These are phyloP conservation scores for Yponomeuta evonymella DNA, from an alignment of 2,888 invertebrate genomes.

Conservation along the genomic window DNA sequence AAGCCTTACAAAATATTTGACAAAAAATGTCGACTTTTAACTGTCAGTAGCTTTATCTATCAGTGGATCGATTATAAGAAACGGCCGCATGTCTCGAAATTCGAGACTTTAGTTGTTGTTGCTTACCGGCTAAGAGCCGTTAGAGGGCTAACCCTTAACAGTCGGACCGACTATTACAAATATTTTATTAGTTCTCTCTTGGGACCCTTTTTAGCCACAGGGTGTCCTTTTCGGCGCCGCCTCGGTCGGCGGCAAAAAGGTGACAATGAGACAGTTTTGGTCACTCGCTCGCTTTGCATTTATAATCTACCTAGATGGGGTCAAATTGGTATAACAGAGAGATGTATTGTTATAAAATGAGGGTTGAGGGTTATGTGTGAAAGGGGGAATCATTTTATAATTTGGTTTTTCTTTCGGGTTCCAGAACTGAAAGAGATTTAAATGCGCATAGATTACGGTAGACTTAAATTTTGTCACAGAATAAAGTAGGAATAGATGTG, in stretches of 20 bases:
- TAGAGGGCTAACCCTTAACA: conserved; percentile 29
- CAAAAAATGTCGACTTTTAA: too few species aligned
- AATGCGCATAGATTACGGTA: not conserved
- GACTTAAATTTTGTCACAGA: too few species aligned
- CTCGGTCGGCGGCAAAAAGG: conserved; percentile 32
- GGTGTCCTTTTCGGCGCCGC: conserved; percentile 26
- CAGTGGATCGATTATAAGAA: too few species aligned
- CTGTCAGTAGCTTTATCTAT: too few species aligned
- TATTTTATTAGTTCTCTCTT: conserved; percentile 41
- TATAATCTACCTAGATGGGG: not conserved
- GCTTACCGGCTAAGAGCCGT: not conserved
- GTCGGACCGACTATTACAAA: conserved; percentile 34
- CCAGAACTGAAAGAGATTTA: not conserved
- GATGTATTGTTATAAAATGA: not conserved
- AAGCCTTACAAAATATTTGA: too few species aligned
- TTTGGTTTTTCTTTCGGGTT: too few species aligned
- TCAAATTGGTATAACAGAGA: not conserved
- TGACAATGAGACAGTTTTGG: conserved; percentile 27
- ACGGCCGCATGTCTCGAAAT: too few species aligned
- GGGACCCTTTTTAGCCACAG: conserved; percentile 30
- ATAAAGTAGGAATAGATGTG: too few species aligned
- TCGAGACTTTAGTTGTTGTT: too few species aligned
- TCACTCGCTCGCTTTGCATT: conserved; percentile 15
- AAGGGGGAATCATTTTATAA: not conserved
- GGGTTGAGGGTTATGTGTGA: conserved; percentile 17